Base-by-base conservation (phyloP, 2,888 invertebrate species). In the Barypeithes pellucidus region DNA sequence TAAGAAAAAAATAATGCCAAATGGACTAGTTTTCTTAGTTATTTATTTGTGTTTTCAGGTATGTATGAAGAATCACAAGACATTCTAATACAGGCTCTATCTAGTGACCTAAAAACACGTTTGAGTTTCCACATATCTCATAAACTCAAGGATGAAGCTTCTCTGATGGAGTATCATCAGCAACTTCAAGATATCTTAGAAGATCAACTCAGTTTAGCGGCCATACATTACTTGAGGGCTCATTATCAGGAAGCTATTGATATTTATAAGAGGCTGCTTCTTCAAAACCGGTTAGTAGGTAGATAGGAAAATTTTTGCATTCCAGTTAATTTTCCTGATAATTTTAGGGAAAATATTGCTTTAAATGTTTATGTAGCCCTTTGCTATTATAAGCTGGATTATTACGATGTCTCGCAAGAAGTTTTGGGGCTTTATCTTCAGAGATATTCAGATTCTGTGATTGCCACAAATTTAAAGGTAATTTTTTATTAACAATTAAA, bases 241-340 rank as follows among this genome's bases (percentile, higher is more conserved):
- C 99, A 99, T 86, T 99, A 98, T 84, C 98, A 98, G 84, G 99
- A 99, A 85, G 98, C 99, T 54, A 98, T 99, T 75, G 98, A 99
- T 85, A 96, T 99, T 76, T 99, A 99, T 84, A 99, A 99, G 86
- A 91, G 96, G 73, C 90, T 99, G 66, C 88, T 99, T 12, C 86
- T 97, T 20, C 96, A 97, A 80, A 95, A 98, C 87, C 94, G 97
- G 96, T 96, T 85, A 22, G 20, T 39, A 16, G 3, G 3, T 24
- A 24, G 12, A 24, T 16, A 24, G 12, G 24, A 8, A 14, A 54
- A n/a, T 39, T n/a, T 39, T n/a, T 8, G 5, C 24, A 4, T 24
- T 4, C 24, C 24, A 24, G 24, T 29, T 29, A 29, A 57, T 29
- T 47, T 22, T 20, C n/a, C n/a, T 24, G 12, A n/a, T 29, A 39